A percentile compares a stretch with the other conserved stretches of the same genome.
These are phyloP conservation scores for Brachypalpus laphriformis DNA, from an alignment of 2,888 invertebrate genomes.

Conservation along the genomic window DNA sequence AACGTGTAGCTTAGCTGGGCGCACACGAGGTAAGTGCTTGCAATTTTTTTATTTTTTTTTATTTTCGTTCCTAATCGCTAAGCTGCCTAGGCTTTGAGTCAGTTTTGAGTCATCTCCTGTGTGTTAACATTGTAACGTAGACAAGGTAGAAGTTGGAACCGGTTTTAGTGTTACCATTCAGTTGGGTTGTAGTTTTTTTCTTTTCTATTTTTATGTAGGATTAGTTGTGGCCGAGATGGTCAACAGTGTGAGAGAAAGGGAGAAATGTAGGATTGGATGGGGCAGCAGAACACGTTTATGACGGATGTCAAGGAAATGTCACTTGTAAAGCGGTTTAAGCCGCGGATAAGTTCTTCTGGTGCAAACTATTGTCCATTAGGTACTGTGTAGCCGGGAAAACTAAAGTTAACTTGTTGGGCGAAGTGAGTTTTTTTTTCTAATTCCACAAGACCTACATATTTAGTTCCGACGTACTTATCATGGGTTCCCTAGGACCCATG, in stretches of 20 bases:
- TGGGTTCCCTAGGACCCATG: too few species aligned
- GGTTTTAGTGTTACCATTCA: conserved; percentile 63
- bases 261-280: conserved; percentile 13
- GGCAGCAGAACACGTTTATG: conserved; percentile 52
- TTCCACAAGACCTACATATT: too few species aligned
- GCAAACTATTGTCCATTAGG: not conserved
- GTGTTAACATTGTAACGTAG: conserved; percentile 50
- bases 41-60: not conserved
- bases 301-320: conserved; percentile 62
- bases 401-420: too few species aligned
- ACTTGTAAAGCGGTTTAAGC: conserved; percentile 20
- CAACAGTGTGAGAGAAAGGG: conserved; percentile 11
- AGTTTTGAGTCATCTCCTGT: conserved; percentile 66
- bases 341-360: not conserved
- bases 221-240: conserved; percentile 17
- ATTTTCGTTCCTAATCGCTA: conserved; percentile 27
- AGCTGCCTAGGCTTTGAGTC: conserved; percentile 60
- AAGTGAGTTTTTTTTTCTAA: too few species aligned
- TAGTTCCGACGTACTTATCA: too few species aligned
- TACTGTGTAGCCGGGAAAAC: too few species aligned
- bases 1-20: conserved; percentile 12
- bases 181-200: conserved; percentile 13
- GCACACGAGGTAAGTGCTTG: conserved; percentile 60
- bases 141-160: conserved; percentile 56
- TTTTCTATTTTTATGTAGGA: conserved; percentile 14